Conservation (phyloP, 2,797 vertebrate species). For the Cirrhinus molitorella region DNA sequence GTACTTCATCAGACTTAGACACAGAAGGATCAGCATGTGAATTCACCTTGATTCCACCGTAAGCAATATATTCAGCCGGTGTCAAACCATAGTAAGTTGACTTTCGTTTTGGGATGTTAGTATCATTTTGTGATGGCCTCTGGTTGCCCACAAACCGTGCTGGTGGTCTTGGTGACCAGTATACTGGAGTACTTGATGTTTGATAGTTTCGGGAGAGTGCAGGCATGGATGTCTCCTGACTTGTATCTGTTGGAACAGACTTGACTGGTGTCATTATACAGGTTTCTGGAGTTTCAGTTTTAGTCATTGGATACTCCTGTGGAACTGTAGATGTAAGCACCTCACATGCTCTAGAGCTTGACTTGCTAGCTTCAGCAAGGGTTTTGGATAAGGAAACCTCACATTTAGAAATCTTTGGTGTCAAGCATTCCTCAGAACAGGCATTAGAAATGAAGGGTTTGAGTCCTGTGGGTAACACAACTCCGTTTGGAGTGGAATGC, state of each 20-base stretch:
- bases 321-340: constrained; percentile 20
- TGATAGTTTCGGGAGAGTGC: constrained; percentile 18
- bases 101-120: constrained; percentile 42
- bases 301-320: constrained; percentile 70
- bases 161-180: constrained; percentile 53
- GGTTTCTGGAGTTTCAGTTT: constrained; percentile 42
- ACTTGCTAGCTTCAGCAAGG: constrained; percentile 38
- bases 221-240: constrained; percentile 20
- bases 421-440: constrained; percentile 57
- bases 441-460: constrained; percentile 49
- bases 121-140: constrained; percentile 46
- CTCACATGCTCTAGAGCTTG: constrained; percentile 31
- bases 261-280: constrained; percentile 61
- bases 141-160: constrained; percentile 46
- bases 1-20: constrained; percentile 45
- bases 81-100: constrained; percentile 81
- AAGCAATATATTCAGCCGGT: constrained; percentile 75
- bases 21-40: constrained; percentile 57
- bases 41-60: constrained; percentile 72
- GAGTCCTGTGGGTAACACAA: constrained; percentile 9
- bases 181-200: constrained; percentile 47
- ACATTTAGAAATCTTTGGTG: constrained; percentile 59
- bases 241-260: constrained; percentile 26
- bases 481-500: constrained; percentile 46
- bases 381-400: constrained; percentile 58